These are phyloP conservation scores for Arctopsyche grandis DNA, from an alignment of 1,140 invertebrate species.

Conservation along the genomic window DNA sequence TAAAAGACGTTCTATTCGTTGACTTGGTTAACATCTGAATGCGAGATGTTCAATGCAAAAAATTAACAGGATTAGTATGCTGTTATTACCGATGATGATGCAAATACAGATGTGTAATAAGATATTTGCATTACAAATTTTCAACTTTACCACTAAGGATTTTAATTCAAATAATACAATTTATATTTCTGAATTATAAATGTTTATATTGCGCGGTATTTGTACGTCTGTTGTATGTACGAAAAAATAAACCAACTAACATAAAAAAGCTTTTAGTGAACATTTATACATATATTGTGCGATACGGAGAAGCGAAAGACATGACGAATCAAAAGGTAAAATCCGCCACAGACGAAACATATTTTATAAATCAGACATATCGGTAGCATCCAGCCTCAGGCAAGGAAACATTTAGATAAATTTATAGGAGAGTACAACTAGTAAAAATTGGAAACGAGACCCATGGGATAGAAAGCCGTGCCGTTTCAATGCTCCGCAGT, in stretches of 20 bases:
- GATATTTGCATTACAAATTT: too few relatives aligned
- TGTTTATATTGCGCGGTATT: too few relatives aligned
- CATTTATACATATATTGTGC: background rate
- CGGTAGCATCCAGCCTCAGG: background rate
- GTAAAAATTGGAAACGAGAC: slow-evolving; percentile 21
- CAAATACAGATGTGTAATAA: too few relatives aligned
- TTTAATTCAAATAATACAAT: too few relatives aligned
- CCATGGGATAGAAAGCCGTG: slow-evolving; percentile 2
- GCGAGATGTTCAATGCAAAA: background rate
- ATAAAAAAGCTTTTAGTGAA: slow-evolving; percentile 4
- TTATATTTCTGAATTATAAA: too few relatives aligned
- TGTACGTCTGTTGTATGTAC: too few relatives aligned
- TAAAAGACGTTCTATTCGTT: background rate
- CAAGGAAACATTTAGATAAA: slow-evolving; percentile 28
- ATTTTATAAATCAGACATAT: background rate
- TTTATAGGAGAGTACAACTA: background rate
- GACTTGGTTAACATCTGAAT: background rate
- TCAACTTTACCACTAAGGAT: too few relatives aligned
- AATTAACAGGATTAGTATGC: too few relatives aligned
- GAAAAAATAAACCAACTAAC: background rate
- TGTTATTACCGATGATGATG: too few relatives aligned
- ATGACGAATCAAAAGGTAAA: slow-evolving; percentile 16
- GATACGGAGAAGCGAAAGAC: background rate
- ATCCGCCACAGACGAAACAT: background rate
- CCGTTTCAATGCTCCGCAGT: background rate